Conservation (phyloP, 2,888 invertebrate genomes). For the Acleris holmiana region DNA sequence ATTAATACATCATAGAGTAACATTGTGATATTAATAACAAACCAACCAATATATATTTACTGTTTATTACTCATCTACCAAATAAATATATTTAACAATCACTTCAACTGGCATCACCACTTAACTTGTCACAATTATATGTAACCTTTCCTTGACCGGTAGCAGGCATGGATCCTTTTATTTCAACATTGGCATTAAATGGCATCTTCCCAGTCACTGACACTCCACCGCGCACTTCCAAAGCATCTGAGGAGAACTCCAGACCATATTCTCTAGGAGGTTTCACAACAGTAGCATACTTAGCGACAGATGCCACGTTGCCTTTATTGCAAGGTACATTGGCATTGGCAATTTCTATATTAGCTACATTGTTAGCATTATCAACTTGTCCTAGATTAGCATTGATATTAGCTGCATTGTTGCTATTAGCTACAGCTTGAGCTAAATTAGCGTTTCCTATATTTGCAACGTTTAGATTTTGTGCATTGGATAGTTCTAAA, state of each 20-base stretch:
- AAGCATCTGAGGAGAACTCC: slow-evolving; percentile 57
- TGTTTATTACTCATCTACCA: slow-evolving; percentile 1
- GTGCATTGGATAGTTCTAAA: neutral
- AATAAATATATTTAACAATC: neutral
- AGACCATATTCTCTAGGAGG: slow-evolving; percentile 53
- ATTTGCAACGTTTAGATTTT: slow-evolving; percentile 21
- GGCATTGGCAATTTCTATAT: neutral
- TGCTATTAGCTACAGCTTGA: slow-evolving; percentile 9
- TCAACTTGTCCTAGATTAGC: neutral
- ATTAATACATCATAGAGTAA: too few species aligned
- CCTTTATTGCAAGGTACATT: neutral
- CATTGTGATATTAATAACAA: too few species aligned
- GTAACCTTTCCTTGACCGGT: slow-evolving; percentile 57
- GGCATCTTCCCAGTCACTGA: slow-evolving; percentile 63
- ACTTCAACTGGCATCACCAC: slow-evolving; percentile 2
- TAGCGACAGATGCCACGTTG: slow-evolving; percentile 1
- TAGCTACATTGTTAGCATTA: neutral
- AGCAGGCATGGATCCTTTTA: slow-evolving; percentile 61
- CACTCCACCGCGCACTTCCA: slow-evolving; percentile 62
- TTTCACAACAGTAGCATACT: slow-evolving; percentile 23
- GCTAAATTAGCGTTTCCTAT: slow-evolving; percentile 42
- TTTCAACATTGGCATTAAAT: slow-evolving; percentile 56
- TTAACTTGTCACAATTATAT: slow-evolving; percentile 42
- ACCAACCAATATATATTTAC: too few species aligned
- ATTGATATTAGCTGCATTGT: slow-evolving; percentile 1